Conservation (phyloP, 2,113 vertebrate genomes). For the Neomonachus schauinslandi region DNA sequence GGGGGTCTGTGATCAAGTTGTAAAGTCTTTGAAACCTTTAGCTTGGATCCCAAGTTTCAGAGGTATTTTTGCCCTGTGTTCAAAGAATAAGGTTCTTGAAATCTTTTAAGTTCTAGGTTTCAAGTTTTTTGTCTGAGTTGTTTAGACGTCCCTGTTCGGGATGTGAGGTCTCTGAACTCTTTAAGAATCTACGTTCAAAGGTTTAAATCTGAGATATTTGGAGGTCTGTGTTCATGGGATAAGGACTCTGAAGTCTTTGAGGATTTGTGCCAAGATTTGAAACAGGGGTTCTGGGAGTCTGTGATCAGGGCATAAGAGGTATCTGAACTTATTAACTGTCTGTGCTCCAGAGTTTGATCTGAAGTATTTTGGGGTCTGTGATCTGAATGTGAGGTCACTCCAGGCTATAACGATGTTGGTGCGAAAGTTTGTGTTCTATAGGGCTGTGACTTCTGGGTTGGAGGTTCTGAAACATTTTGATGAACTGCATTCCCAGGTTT, state of each 20-base stretch:
- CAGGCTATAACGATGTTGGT: not conserved
- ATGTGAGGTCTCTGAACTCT: constrained; percentile 1
- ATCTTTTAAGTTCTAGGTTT: not conserved
- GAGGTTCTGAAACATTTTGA: not conserved
- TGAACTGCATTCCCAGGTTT: not conserved
- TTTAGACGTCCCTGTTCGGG: not conserved
- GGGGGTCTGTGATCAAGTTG: not conserved
- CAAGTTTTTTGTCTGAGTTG: not conserved
- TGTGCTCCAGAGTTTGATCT: not conserved
- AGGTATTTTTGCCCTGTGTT: not conserved
- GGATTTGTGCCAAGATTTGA: not conserved
- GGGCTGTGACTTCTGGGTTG: not conserved
- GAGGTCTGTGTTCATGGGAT: not conserved
- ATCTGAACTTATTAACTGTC: not conserved
- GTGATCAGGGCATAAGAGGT: not conserved
- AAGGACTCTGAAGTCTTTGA: constrained; percentile 12
- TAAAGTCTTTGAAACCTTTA: constrained; percentile 6
- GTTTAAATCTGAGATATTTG: not conserved
- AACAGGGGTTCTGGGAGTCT: not conserved
- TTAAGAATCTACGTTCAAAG: not conserved
- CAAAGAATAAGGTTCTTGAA: not conserved
- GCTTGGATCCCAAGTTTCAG: not conserved
- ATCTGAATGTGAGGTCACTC: not conserved
- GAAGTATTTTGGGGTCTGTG: not conserved
- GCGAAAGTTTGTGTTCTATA: not conserved